Base-by-base conservation (phyloP, 2,113 vertebrate genomes). In the Prionailurus viverrinus region DNA sequence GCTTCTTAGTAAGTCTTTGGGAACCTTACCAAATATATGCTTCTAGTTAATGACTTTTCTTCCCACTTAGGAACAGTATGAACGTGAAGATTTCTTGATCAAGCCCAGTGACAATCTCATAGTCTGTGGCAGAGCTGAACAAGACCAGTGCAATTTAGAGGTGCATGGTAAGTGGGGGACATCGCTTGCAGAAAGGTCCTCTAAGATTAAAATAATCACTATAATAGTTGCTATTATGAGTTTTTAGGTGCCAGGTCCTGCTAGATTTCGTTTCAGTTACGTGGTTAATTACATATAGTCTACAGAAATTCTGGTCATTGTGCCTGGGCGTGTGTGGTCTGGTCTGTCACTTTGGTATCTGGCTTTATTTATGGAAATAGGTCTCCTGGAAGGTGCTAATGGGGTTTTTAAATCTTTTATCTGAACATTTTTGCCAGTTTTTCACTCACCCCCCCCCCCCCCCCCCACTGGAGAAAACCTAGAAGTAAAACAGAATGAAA, bases 81-180 rank as follows among this genome's bases (percentile, higher is more conserved):
- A 99, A 92, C 98, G 99, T 73, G 99, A 99, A 10, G 99, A 99
- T 97, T 99, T 99, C 94, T 97, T 99, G 95, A 99, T 99, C 96
- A 99, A 99, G 79, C 98, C 99, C 53, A 98, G 66, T 76, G 99
- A 99, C 98, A 99, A 99, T 93, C 99, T 99, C 53, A 99, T 99
- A 45, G 98, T 99, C 31, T 98, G 99, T 48, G 99, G 99, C 80
- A 99, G 98, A 92, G 99, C 99, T 23, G 99, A 99, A 94, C 99
- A 99, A 93, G 99, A 99, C 96, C 99, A 98, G 83, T 99, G 99
- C 98, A 99, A 99, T 97, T 98, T 99, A 96, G 99, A 99, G 94
- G 98, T 99, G 45, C 99, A 99, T 13, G 98, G 99, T 99, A 95
- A 98, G 98, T 98, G 41, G 74, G 16, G 29, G 23, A 8, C 15